Evolutionary conservation across 2,113 vertebrate species (phyloP), one percentile per base, ranked within the genome.

Genomic region (Fregetta grallaria): DNA sequence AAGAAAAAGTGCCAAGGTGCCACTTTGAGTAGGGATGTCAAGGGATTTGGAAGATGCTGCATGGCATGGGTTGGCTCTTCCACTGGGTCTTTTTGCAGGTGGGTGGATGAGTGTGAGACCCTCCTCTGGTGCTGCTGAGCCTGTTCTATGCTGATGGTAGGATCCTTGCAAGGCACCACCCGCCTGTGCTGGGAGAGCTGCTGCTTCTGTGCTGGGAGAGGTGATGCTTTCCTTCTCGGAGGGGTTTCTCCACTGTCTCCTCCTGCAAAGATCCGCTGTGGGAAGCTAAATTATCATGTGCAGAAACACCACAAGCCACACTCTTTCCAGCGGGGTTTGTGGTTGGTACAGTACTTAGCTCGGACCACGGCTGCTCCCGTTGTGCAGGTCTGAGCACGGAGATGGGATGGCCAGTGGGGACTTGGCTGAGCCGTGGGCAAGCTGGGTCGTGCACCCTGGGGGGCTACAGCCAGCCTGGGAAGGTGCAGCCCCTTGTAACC

Each of bases 281-380:
- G 67, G 50, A 79, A 85, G 45, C 34, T 50, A 44, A 72, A 94
- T 67, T 44, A 15, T 16, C 13, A 4, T 8, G n/a, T 86, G 45
- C 66, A 62, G 67, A 74, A 93, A 52, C 11, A 40, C 55, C 72
- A 40, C 68, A 77, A 71, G 45, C 67, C 79, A 25, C 23, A 1
- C 5, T 40, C 53, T 38, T 83, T 83, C 55, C 74, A 29, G 16
- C 0, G 5, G n/a, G 68, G 56, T 58, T 74, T 80, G 66, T 52
- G 59, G 65, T 6, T 59, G 26, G 42, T 2, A 2, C 17, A 17
- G 61, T 0, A 0, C 62, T 30, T 6, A 0, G 20, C 47, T 72
- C 1, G 0, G 30, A 44, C 56, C 19, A 1, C 0, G 0, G 18
- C 44, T 45, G 72, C 45, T 95, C 40, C 83, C 1, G 1, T 29